Base-by-base conservation (phyloP, 2,888 invertebrate genomes). In the Tryphoninae sp. region DNA sequence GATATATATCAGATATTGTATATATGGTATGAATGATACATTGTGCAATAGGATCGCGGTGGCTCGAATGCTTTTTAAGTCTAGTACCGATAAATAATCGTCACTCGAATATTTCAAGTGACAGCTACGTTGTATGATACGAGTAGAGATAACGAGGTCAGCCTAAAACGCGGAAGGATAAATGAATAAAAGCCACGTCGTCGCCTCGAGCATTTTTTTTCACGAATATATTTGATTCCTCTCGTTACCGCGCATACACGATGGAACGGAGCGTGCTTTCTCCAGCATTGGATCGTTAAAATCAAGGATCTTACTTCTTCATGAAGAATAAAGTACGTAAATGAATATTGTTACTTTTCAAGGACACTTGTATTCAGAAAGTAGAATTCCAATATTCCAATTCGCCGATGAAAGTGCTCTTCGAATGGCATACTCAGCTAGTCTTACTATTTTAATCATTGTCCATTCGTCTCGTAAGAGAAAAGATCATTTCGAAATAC, bases 251-350 rank as follows among this genome's bases (percentile, higher is more conserved):
- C 22, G 67, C 51, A 19, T 68, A 11, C 45, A 22, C 68, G 65
- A 73, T 55, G 49, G 13, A 45, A 55, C 45, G 74, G 13, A 23
- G 61, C 45, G 61, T 53, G 59, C 62, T 62, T 68, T 68, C 45
- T 53, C n/a, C 45, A 45, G 53, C 45, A 74, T 75, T 80, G 69
- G 62, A 75, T 75, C 69, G 75, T 75, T 69, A 64, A 75, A 80
- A 58, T 68, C 62, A 61, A 67, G 22, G 23, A n/a, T 51, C 26
- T 62, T 33, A 59, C 40, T 33, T 53, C 53, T 58, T 61, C 45
- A 19, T 73, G 23, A 51, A 64, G 58, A 16, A 45, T 40, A 65
- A 26, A 26, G 26, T 26, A 3, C 26, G 26, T 26, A 26, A 26
- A 26, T 26, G 26, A 26, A 26, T 26, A 26, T 26, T 26, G 26